Evolutionary conservation across 2,113 vertebrate genomes (phyloP).

Genomic region (Pongo pygmaeus): DNA sequence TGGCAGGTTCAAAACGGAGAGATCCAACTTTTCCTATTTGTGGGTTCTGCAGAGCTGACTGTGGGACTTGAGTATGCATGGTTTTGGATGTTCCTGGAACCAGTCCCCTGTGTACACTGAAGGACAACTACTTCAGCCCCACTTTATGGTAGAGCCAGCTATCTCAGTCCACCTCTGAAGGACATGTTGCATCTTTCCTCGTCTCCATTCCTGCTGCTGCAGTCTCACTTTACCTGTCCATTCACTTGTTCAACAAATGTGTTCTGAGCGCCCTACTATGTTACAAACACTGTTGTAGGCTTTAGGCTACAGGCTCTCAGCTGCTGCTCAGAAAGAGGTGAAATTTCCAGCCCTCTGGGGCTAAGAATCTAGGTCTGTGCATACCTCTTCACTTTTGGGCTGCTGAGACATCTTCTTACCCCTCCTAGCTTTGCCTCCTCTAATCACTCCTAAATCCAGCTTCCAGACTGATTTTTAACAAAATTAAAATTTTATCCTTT

Average conservation of each 20-base stretch:
- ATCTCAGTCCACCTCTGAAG: background rate
- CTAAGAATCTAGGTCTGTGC: background rate
- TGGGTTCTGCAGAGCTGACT: background rate
- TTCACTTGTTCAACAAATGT: background rate
- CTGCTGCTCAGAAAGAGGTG: background rate
- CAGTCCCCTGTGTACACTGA: background rate
- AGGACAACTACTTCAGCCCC: too few species aligned
- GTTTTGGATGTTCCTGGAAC: background rate
- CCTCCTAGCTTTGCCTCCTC: background rate
- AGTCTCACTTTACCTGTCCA: background rate
- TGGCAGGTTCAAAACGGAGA: background rate
- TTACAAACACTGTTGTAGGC: background rate
- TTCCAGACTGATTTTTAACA: slow-evolving; percentile 8
- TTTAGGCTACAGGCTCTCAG: background rate
- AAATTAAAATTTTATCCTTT: background rate
- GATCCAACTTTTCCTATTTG: background rate
- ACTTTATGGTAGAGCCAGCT: background rate
- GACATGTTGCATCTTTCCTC: too few species aligned
- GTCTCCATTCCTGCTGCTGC: background rate
- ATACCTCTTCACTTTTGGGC: background rate
- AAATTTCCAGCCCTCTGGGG: background rate
- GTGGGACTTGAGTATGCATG: background rate
- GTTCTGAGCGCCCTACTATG: background rate
- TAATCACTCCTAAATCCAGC: background rate
- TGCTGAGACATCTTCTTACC: background rate